phyloP scores from a whole-genome alignment of 2,797 vertebrate genomes.

The Pipistrellus nathusii region DNA sequence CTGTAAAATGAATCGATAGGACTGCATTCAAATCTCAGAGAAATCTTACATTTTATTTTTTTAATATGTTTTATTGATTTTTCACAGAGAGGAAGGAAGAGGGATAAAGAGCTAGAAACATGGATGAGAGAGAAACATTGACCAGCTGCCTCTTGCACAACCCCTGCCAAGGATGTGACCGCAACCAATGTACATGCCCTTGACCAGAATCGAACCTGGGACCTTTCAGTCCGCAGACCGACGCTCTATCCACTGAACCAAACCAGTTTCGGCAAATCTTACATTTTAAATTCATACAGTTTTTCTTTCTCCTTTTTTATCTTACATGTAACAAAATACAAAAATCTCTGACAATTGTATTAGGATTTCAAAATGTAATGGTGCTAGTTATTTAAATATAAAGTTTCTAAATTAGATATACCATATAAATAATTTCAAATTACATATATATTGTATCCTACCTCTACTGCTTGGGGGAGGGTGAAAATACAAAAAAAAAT shows the following conservation, averaged over 20 bases:
- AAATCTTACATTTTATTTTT: not conserved
- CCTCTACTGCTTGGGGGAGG: not conserved
- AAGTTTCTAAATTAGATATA: not conserved
- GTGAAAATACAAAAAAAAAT: slow-evolving; percentile 12
- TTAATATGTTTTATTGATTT: too few species aligned
- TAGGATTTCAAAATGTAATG: not conserved
- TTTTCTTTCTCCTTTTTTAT: not conserved
- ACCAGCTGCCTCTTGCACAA: too few species aligned
- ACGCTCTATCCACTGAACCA: too few species aligned
- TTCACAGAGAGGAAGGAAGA: too few species aligned
- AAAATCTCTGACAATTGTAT: slow-evolving; percentile 32
- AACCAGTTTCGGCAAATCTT: not conserved
- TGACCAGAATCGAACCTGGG: too few species aligned
- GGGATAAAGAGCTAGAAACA: too few species aligned
- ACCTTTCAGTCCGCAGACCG: too few species aligned
- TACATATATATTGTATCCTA: not conserved
- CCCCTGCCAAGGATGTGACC: too few species aligned
- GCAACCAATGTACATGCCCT: too few species aligned
- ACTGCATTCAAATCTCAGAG: not conserved
- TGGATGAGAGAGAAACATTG: too few species aligned
- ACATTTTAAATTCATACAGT: not conserved
- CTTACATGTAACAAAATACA: not conserved
- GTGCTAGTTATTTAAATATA: not conserved
- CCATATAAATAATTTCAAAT: not conserved
- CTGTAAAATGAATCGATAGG: not conserved